Evolutionary conservation across 1,140 invertebrate species (phyloP), one percentile per base, ranked within the genome.

Genomic region (Zophobas morio): DNA sequence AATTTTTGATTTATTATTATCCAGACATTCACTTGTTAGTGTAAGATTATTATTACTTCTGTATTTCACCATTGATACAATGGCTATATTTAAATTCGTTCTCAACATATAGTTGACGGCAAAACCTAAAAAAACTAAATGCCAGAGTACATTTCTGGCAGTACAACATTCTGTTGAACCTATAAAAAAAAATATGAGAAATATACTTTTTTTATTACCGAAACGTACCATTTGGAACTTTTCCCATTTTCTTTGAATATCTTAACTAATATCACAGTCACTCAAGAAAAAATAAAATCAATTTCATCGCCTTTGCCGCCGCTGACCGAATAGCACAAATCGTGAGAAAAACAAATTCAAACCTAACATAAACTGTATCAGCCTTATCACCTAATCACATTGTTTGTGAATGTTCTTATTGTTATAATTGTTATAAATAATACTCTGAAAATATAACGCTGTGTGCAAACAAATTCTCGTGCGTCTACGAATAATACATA

Each of bases 11-110:
- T 20, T 20, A 20, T 20, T 20, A 20, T 20, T 20, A 20, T 20
- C 42, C 42, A 84, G 36, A 70, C 84, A 85, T 79, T 86, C 84
- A 75, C 81, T 84, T 2, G 75, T 80, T 32, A 83, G 35, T 6
- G 81, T 81, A 6, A 74, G 51, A 51, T 81, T 82, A 39, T 77
- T 76, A 33, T 79, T 80, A 1, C 81, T 76, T 79, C 80, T 83
- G 8, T 78, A 47, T 79, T 89, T 86, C 0, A 95, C 91, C 94
- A 97, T 97, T 32, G 93, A 92, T 6, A 96, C 94, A 75, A 96
- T 95, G 5, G 94, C 94, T n/a, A 96, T 92, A 82, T 94, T 95
- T 6, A 96, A 85, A 85, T 96, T 96, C 33, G 95, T 93, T 35
- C 95, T 87, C 66, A 96, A 87, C 87, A 95, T 93, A 83, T 96